Evolutionary conservation across 2,113 vertebrate species (phyloP), one percentile per base, ranked within the genome.

Genomic region (Balaeniceps rex): DNA sequence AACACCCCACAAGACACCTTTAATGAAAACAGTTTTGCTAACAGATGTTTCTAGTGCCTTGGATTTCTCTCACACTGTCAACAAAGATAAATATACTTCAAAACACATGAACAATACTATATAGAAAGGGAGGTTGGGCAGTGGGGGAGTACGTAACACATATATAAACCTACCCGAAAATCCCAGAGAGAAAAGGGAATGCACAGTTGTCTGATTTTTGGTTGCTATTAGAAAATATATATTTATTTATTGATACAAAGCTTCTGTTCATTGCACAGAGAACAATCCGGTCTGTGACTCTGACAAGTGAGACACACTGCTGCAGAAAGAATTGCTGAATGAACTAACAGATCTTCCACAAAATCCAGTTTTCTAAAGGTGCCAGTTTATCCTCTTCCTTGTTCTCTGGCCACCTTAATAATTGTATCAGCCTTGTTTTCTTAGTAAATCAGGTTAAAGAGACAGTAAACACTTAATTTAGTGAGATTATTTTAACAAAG

Each of bases 31-130:
- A 92, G 57, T 81, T 90, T 82, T 78, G 60, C 57, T 61, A 88
- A 71, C 88, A 97, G 86, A 96, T 92, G 88, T 82, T 88, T 97
- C 71, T 49, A 88, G 51, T 75, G 64, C 44, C 72, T 71, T 87
- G 51, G 33, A 88, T 78, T 92, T 88, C 71, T 85, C 71, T 88
- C 88, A 55, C 42, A 40, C 69, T 78, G 76, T 66, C 90, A 94
- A 51, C 29, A 86, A 83, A 86, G 90, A 70, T 17, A 93, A 93
- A 84, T 80, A 70, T 22, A 86, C 70, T 89, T 83, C 60, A 80
- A 93, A 95, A 87, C 24, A 60, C 64, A 64, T 11, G 40, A 96
- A 70, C 34, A 71, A 66, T 68, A 38, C 44, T 10, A 36, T 23
- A 49, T 2, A 93, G 46, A 60, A 83, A 80, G 81, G 68, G 22